Percentiles rank a stretch among this genome's conserved stretches.
These are phyloP conservation scores for Drosophila bipectinata DNA, from an alignment of 1,140 invertebrate genomes.

Conservation along the genomic window DNA sequence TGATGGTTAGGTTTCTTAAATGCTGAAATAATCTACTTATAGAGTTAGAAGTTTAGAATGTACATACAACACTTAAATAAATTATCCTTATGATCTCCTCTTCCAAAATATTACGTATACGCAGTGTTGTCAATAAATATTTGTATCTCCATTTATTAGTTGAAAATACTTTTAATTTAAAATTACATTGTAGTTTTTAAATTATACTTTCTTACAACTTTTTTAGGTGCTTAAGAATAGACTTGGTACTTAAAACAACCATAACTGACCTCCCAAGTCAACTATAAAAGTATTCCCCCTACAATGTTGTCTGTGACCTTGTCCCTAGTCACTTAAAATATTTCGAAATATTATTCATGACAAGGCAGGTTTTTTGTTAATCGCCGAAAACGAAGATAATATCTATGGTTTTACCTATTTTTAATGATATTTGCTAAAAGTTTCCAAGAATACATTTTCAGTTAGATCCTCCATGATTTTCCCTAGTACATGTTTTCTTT, in stretches of 20 bases:
- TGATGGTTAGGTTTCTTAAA: neutral
- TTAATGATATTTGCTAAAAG: neutral
- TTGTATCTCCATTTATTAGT: too few species aligned
- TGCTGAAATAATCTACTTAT: neutral
- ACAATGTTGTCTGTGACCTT: neutral
- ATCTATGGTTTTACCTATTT: slow-evolving; percentile 1
- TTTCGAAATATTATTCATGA: neutral
- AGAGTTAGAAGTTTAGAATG: too few species aligned
- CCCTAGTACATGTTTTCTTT: slow-evolving; percentile 8
- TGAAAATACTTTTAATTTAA: neutral
- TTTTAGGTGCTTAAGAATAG: neutral
- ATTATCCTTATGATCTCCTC: too few species aligned
- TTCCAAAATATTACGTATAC: slow-evolving; percentile 4
- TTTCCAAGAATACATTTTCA: neutral
- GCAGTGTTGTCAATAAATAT: neutral
- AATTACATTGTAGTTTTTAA: neutral
- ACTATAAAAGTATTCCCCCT: slow-evolving; percentile 3
- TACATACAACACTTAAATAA: too few species aligned
- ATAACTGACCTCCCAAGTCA: slow-evolving; percentile 12
- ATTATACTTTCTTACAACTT: neutral
- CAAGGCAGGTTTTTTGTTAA: neutral
- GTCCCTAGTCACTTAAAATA: slow-evolving; percentile 3
- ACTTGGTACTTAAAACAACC: neutral
- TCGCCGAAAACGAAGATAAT: neutral
- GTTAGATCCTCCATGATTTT: slow-evolving; percentile 36